Conservation (phyloP, 92 coral and sea anemone species). For the Epizoanthus stellaris region DNA sequence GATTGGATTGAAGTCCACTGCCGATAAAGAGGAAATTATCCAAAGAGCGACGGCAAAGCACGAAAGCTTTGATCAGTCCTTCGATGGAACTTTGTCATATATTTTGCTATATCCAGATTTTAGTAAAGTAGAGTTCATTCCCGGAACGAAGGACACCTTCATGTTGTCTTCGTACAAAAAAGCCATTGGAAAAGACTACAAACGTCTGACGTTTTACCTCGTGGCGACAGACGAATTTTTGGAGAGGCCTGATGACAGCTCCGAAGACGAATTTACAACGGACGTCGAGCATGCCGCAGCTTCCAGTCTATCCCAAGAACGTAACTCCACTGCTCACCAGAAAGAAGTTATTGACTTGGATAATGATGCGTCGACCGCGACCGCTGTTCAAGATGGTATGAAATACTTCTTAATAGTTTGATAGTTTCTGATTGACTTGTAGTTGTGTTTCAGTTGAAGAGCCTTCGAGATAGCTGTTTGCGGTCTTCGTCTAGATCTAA, state of each 20-base stretch:
- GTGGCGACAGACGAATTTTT: constrained; percentile 46
- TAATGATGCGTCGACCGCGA: constrained; percentile 17
- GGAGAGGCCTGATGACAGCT: constrained; percentile 12
- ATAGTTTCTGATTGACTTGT: too few species aligned
- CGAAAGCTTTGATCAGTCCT: constrained; percentile 65
- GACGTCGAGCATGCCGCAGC: constrained; percentile 5
- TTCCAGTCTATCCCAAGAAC: not conserved
- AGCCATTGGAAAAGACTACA: constrained; percentile 72
- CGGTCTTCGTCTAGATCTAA: too few species aligned
- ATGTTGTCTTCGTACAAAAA: constrained; percentile 59
- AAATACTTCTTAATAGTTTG: too few species aligned
- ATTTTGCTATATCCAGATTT: constrained; percentile 79
- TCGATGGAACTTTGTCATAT: constrained; percentile 56
- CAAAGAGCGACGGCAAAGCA: constrained; percentile 64
- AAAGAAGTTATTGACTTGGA: constrained; percentile 11
- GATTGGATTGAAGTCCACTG: constrained; percentile 51
- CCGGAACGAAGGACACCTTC: constrained; percentile 72
- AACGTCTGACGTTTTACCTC: constrained; percentile 69
- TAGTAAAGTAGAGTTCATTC: constrained; percentile 61
- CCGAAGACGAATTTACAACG: constrained; percentile 16
- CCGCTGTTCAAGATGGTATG: too few species aligned
- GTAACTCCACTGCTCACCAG: constrained; percentile 2
- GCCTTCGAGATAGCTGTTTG: too few species aligned
- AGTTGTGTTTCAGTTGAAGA: too few species aligned
- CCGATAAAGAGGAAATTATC: constrained; percentile 62